Conservation (phyloP, 2,888 invertebrate species). For the Gordius sp. region DNA sequence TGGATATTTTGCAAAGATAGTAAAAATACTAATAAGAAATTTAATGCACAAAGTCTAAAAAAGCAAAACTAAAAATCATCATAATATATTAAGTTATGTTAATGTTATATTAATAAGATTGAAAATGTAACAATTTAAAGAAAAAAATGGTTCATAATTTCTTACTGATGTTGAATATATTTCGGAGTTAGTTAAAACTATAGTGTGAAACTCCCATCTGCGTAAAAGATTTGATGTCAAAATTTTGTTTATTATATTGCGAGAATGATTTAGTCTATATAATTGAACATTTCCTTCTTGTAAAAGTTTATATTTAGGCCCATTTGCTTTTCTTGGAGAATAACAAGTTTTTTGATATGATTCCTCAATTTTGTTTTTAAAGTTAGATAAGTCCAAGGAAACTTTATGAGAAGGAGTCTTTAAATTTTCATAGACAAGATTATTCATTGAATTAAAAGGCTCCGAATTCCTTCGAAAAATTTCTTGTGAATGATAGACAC, state of each 20-base stretch:
- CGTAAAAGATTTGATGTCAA: conserved; percentile 47
- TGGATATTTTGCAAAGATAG: no score
- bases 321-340: conserved; percentile 19
- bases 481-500: neutral
- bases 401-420: neutral
- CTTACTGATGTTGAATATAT: conserved; percentile 48
- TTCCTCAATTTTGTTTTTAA: neutral
- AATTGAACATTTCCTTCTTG: conserved; percentile 45
- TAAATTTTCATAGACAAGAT: neutral
- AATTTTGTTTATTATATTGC: conserved; percentile 50
- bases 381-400: neutral
- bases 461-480: conserved; percentile 6
- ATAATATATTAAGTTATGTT: no score
- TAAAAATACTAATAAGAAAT: neutral
- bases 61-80: no score
- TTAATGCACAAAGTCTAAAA: neutral
- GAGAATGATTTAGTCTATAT: conserved; percentile 47
- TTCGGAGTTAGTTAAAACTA: conserved; percentile 41
- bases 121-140: neutral
- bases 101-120: neutral
- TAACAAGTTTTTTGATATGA: neutral
- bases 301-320: conserved; percentile 38
- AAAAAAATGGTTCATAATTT: neutral
- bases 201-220: conserved; percentile 48
- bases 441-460: neutral